Base-by-base conservation (phyloP, 30 jellyfish, hydroid and myxozoan genomes). In the Aurelia aurita region DNA sequence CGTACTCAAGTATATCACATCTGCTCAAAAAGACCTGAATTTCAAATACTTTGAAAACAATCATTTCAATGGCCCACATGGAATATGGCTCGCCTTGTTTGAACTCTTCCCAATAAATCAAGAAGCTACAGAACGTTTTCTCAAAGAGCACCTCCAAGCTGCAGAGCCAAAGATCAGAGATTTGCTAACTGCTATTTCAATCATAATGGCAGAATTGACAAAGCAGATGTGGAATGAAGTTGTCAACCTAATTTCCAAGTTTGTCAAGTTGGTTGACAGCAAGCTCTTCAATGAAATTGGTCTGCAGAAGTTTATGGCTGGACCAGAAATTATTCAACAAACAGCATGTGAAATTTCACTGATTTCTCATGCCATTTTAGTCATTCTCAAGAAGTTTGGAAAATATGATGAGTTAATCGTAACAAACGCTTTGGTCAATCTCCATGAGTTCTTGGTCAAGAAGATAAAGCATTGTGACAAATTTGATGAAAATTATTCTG, bases 291-390 rank as follows among this genome's bases (percentile, higher is more conserved):
- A 2, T 5, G 62, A 66, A 2, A 20, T 80, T 26, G 51, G 67
- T 18, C 79, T 58, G 13, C 64, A 19, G 18, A 58, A 54, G 3
- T 26, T 63, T 1, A 34, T 10, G 2, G 28, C 35, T 25, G 55
- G 26, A 59, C 22, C 53, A 5, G 90, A 47, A 20, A 9, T 22
- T 5, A 34, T 11, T 26, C 15, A 20, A 58, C 43, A 29, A 29
- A 19, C 53, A 23, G 22, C 68, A 3, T 80, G 63, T 21, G 59
- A 64, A 46, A 51, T 13, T 19, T 80, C 82, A 10, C 3, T 80
- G 32, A 19, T 80, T 2, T 15, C 82, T 0, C 90, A 80, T 66
- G 68, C 90, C 23, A 27, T 80, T 18, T 54, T 80, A 16, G 57
- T 80, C 15, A 51, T 65, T 20, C 39, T 5, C 2, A 58, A 34